Conservation (phyloP, 2,888 invertebrate genomes). For the Eupithecia dodoneata region DNA sequence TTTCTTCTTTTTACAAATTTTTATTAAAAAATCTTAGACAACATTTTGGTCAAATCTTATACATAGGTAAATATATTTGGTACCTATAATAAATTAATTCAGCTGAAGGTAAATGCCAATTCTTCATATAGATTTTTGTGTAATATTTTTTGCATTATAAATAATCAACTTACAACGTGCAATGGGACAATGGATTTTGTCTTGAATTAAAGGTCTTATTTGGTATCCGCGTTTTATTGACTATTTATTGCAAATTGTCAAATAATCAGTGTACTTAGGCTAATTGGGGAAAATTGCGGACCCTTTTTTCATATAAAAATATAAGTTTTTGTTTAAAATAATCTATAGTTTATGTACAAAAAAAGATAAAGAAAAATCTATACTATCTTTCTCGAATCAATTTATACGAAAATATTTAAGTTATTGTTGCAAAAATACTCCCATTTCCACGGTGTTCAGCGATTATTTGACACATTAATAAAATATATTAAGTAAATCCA, state of each 20-base stretch:
- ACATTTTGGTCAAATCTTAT: slow-evolving; percentile 83
- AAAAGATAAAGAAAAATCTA: background rate
- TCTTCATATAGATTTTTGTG: background rate
- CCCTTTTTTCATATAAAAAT: background rate
- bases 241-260: background rate
- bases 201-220: background rate
- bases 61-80: slow-evolving; percentile 63
- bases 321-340: background rate
- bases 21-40: slow-evolving; percentile 71
- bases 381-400: background rate
- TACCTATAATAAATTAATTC: slow-evolving; percentile 48
- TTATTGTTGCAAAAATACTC: background rate
- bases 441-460: background rate
- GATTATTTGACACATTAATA: background rate
- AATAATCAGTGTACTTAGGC: background rate
- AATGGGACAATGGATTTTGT: background rate
- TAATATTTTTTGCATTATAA: background rate
- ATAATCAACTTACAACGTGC: background rate
- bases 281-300: background rate
- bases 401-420: too few species aligned
- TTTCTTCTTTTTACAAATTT: slow-evolving; percentile 56
- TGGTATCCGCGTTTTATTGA: background rate
- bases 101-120: slow-evolving; percentile 45
- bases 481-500: background rate
- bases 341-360: background rate